Percentiles rank a stretch among this genome's conserved stretches.
These are phyloP conservation scores for Zoanthus sociatus DNA, from an alignment of 92 coral and sea anemone species.

Conservation along the genomic window DNA sequence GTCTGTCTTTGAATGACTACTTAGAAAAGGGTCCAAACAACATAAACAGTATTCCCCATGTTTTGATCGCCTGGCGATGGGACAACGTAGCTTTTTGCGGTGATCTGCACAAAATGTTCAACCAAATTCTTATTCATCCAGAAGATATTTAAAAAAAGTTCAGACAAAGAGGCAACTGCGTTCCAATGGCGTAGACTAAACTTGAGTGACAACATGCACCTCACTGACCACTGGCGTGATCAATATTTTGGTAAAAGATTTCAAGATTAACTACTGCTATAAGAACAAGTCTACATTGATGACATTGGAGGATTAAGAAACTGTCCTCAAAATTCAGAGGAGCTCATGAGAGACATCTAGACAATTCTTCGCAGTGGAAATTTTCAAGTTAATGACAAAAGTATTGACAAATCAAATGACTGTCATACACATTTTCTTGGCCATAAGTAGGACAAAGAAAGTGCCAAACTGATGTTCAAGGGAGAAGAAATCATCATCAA, in stretches of 20 bases:
- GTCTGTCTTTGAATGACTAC: slow-evolving; percentile 32
- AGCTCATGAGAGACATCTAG: slow-evolving; percentile 22
- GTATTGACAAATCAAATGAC: slow-evolving; percentile 54
- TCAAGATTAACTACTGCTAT: slow-evolving; percentile 52
- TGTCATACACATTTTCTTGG: slow-evolving; percentile 57
- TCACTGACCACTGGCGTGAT: slow-evolving; percentile 59
- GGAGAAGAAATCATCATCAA: slow-evolving; percentile 30
- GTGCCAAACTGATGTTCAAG: slow-evolving; percentile 62
- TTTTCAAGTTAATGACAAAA: slow-evolving; percentile 39
- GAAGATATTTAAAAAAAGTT: slow-evolving; percentile 1
- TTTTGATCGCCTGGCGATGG: slow-evolving; percentile 71
- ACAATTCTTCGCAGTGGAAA: slow-evolving; percentile 53
- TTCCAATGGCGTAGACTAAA: slow-evolving; percentile 69
- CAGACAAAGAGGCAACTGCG: slow-evolving; percentile 48
- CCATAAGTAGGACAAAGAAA: slow-evolving; percentile 61
- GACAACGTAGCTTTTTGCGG: slow-evolving; percentile 56
- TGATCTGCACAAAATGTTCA: background rate
- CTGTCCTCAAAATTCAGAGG: slow-evolving; percentile 25
- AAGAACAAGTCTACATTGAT: background rate
- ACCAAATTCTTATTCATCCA: too few species aligned
- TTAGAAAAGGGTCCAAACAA: slow-evolving; percentile 41
- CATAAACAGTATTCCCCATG: slow-evolving; percentile 54
- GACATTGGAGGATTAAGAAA: background rate
- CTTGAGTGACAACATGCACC: slow-evolving; percentile 75
- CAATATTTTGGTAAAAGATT: slow-evolving; percentile 55